Percentiles rank a stretch among this genome's conserved stretches.
Evolutionary conservation across 2,888 invertebrate genomes (phyloP).

Genomic region (Galerucella nymphaeae): DNA sequence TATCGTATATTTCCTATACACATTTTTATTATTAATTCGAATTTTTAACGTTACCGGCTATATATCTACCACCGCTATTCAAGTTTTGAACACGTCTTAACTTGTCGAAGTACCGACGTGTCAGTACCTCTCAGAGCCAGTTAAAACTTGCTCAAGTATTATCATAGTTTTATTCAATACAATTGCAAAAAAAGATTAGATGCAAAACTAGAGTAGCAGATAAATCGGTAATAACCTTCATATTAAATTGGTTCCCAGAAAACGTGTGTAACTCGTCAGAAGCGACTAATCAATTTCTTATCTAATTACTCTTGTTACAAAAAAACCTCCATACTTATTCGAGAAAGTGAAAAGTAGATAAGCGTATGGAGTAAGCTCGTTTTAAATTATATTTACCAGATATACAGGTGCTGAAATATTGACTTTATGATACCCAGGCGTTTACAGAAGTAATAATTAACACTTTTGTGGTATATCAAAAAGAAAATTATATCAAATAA

Average conservation of each 20-base stretch:
- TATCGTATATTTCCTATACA: background rate
- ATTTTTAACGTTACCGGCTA: too few species aligned
- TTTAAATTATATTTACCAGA: slow-evolving; percentile 27
- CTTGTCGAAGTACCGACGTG: too few species aligned
- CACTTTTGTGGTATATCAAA: too few species aligned
- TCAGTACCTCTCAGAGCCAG: too few species aligned
- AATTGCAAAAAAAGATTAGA: too few species aligned
- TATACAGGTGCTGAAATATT: slow-evolving; percentile 17
- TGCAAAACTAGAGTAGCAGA: background rate
- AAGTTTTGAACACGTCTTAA: too few species aligned
- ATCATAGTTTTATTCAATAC: too few species aligned
- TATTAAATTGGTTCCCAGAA: background rate
- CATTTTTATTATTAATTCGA: background rate
- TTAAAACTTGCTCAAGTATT: too few species aligned
- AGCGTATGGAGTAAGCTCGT: slow-evolving; percentile 20
- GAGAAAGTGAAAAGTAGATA: slow-evolving; percentile 26
- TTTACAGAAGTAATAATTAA: background rate
- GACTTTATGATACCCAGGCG: slow-evolving; percentile 9
- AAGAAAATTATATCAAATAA: too few species aligned
- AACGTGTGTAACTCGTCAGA: background rate
- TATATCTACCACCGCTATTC: too few species aligned
- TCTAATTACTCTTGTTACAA: background rate
- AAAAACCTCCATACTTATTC: slow-evolving; percentile 24
- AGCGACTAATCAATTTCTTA: background rate
- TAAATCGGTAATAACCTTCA: background rate